Conservation (phyloP, 2,888 invertebrate genomes). For the Trimorus sp. region DNA sequence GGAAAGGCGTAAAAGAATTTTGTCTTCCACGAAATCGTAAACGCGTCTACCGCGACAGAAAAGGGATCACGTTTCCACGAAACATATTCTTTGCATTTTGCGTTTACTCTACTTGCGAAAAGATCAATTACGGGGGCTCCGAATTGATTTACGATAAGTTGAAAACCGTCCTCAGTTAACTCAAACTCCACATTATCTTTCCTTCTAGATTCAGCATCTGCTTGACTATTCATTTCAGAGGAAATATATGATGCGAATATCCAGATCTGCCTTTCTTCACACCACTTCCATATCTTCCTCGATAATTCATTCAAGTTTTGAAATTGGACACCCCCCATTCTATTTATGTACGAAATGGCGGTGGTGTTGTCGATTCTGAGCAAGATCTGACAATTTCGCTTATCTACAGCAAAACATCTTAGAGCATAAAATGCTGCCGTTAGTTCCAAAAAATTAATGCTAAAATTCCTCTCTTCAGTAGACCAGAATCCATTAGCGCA, state of each 20-base stretch:
- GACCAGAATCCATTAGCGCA: constrained; percentile 48
- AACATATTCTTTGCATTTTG: constrained; percentile 13
- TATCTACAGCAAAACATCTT: constrained; percentile 54
- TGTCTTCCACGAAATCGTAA: constrained; percentile 54
- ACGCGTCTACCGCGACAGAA: constrained; percentile 44
- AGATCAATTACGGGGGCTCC: constrained; percentile 6
- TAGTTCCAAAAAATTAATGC: constrained; percentile 58
- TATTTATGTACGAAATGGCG: constrained; percentile 30
- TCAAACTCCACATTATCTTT: constrained; percentile 8
- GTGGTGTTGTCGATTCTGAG: constrained; percentile 19
- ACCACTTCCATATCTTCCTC: constrained; percentile 22
- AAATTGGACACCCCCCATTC: constrained; percentile 10
- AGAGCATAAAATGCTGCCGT: constrained; percentile 57
- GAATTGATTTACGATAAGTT: not conserved
- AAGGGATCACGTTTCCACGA: constrained; percentile 8
- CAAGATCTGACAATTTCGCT: constrained; percentile 8
- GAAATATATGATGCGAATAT: constrained; percentile 20
- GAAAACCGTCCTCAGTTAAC: not conserved
- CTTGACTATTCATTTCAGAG: not conserved
- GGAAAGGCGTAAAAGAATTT: constrained; percentile 68
- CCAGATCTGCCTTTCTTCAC: constrained; percentile 8
- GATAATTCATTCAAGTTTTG: not conserved
- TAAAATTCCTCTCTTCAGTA: constrained; percentile 18
- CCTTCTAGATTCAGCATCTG: constrained; percentile 12
- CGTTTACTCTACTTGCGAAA: constrained; percentile 14